Base-by-base conservation (phyloP, 2,113 vertebrate genomes). In the Marmota monax region DNA sequence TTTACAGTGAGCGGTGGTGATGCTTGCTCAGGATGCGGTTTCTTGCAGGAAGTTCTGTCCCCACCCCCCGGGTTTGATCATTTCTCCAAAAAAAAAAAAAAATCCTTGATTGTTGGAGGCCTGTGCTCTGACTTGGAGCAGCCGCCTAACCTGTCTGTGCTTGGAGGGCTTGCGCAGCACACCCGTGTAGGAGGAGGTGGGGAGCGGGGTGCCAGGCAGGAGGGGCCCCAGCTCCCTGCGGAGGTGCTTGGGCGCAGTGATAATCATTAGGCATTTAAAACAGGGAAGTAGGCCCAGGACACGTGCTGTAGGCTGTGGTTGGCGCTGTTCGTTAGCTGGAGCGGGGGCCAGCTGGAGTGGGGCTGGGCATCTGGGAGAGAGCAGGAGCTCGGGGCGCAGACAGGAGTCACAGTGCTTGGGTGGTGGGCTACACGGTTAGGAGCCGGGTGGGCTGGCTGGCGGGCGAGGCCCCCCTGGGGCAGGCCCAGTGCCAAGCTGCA, bases 21-120 rank as follows among this genome's bases (percentile, higher is more conserved):
- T 99, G 99, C 99, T 99, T 99, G 99, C 99, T 99, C 99, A 99
- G 99, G 99, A 99, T 99, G 99, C 99, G 99, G 99, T 99, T 99
- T 99, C 99, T 99, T 99, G 99, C 99, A 99, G 99, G 99, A 99
- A 99, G 99, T 99, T 98, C 98, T 98, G 98, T 98, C 98, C 98
- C 98, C 98, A 98, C 98, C 98, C 98, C 98, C 98, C 96, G 96
- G 97, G 99, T 99, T 99, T 99, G 99, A 99, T 99, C 98, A 99
- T 99, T 99, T 98, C 98, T 99, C 98, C 90, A 98, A 97, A 92
- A 69, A 58, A 48, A 79, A 97, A 96, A 93, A 98, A 95, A 98
- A 97, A 97, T 93, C 98, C 96, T 97, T 98, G 98, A 98, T 99
- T 99, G 98, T 98, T 98, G 96, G 95, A 98, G 98, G 98, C 98